Percentiles rank a stretch among this genome's conserved stretches.
Conservation (phyloP, 2,113 vertebrate species). For the Cepphus grylle region DNA sequence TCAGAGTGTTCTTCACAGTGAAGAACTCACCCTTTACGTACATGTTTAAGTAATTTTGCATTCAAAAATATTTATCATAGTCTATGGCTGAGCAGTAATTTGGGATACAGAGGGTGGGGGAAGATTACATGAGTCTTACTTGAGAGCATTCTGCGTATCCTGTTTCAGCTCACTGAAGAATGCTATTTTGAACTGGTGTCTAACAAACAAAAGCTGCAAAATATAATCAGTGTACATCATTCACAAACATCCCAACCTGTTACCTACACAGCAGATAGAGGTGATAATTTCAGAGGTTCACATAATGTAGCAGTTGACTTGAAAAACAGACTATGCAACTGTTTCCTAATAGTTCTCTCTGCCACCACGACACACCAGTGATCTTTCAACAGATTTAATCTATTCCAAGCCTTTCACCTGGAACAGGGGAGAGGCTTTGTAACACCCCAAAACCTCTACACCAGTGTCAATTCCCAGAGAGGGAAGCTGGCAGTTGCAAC, state of each 20-base stretch:
- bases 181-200: constrained; percentile 98
- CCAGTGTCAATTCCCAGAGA: neutral
- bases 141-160: constrained; percentile 95
- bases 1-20: neutral
- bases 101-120: neutral
- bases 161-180: constrained; percentile 99
- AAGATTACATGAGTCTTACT: constrained; percentile 77
- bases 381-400: neutral
- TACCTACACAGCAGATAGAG: neutral
- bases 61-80: neutral
- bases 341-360: neutral
- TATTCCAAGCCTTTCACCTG: neutral
- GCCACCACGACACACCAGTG: fast-evolving
- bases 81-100: neutral
- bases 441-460: neutral
- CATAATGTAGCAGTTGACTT: neutral
- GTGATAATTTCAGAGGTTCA: neutral
- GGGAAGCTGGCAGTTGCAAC: neutral
- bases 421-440: neutral
- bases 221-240: constrained; percentile 3
- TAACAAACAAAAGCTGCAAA: constrained; percentile 93
- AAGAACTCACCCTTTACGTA: neutral
- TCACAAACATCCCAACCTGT: neutral
- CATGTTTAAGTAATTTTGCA: neutral
- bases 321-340: neutral